These are phyloP conservation scores for Gobiocypris rarus DNA, from an alignment of 2,113 vertebrate genomes.

Conservation along the genomic window DNA sequence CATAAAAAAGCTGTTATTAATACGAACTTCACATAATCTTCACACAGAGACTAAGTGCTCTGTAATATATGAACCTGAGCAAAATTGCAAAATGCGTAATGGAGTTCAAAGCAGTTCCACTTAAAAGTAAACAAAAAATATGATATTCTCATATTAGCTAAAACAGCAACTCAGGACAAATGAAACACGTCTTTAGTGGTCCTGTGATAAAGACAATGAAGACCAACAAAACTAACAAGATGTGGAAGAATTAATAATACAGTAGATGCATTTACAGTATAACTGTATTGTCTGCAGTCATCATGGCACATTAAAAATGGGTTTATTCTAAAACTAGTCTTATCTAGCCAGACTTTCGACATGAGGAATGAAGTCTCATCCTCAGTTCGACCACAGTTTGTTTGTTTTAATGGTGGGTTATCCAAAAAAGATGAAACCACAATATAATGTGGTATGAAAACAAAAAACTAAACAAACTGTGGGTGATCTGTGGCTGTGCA, in stretches of 20 bases:
- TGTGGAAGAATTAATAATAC: background rate
- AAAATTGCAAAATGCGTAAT: background rate
- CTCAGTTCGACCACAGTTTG: too few species aligned
- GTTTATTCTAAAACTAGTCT: background rate
- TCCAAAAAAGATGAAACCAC: background rate
- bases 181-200: background rate
- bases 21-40: background rate
- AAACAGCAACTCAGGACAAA: background rate
- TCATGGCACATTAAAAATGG: background rate
- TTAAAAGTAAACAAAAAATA: slow-evolving; percentile 1
- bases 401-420: too few species aligned
- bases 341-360: background rate
- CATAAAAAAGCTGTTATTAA: background rate
- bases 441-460: background rate
- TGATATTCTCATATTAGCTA: background rate
- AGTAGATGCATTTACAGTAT: background rate
- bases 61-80: slow-evolving; percentile 18
- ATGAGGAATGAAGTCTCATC: background rate
- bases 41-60: background rate
- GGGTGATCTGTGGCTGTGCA: background rate
- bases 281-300: background rate
- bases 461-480: background rate
- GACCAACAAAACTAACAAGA: background rate
- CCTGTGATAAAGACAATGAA: background rate
- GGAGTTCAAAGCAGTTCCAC: background rate